Conservation (phyloP, 2,888 invertebrate species). For the Drosophila birchii region DNA sequence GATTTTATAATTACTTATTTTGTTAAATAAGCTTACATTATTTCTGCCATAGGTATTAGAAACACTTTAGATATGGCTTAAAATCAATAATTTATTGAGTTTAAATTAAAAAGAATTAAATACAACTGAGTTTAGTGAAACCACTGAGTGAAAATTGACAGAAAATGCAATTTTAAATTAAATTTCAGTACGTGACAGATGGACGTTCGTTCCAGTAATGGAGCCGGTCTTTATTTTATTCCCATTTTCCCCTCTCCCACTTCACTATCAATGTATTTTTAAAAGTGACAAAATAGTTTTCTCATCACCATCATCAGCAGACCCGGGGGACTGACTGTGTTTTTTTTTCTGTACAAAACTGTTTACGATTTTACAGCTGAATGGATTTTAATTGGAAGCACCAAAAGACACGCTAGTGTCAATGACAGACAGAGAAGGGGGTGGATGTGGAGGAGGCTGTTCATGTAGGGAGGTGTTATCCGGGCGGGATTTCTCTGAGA, state of each 20-base stretch:
- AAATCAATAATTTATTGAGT: neutral
- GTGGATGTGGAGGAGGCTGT: neutral
- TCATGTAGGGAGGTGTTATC: constrained; percentile 9
- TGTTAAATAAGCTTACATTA: no score
- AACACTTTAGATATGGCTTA: no score
- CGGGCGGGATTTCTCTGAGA: constrained; percentile 6
- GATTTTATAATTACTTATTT: neutral
- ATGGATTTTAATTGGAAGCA: constrained; percentile 74
- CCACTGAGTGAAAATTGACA: neutral
- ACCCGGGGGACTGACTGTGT: constrained; percentile 9
- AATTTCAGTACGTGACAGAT: neutral
- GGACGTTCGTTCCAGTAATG: neutral
- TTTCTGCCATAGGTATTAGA: neutral
- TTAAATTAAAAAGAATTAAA: neutral
- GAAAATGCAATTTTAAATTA: constrained; percentile 5
- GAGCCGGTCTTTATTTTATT: constrained; percentile 5
- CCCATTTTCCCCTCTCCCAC: neutral
- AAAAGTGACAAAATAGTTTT: constrained; percentile 33
- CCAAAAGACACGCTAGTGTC: constrained; percentile 72
- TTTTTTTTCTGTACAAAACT: constrained; percentile 48
- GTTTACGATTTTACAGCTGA: constrained; percentile 78
- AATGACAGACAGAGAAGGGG: constrained; percentile 57
- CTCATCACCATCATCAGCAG: constrained; percentile 29
- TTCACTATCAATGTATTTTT: constrained; percentile 18
- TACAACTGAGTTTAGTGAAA: neutral